Conservation (phyloP, 2,113 vertebrate genomes). For the Clarias gariepinus region DNA sequence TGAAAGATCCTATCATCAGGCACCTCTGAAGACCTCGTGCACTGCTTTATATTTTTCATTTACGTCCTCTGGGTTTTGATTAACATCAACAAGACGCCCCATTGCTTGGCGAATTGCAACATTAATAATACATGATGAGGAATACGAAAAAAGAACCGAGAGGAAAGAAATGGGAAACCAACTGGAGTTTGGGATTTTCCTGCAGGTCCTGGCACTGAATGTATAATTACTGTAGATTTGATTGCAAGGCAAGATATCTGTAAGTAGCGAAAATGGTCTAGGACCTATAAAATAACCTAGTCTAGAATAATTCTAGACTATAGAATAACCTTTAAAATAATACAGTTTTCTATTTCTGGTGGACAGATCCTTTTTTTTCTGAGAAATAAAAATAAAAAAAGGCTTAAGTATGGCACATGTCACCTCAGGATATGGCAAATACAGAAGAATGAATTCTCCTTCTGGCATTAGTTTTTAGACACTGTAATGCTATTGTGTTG, state of each 20-base stretch:
- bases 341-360: not conserved
- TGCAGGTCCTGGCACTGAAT: too few relatives aligned
- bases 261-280: not conserved
- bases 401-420: too few relatives aligned
- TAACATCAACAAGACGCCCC: constrained; percentile 52
- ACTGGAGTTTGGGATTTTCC: not conserved
- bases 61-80: constrained; percentile 62
- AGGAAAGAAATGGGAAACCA: constrained; percentile 28
- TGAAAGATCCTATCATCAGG: constrained; percentile 57
- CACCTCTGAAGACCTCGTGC: constrained; percentile 50
- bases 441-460: not conserved
- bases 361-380: too few relatives aligned
- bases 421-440: not conserved
- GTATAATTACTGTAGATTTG: not conserved
- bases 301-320: too few relatives aligned
- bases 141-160: constrained; percentile 46
- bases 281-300: too few relatives aligned
- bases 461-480: not conserved
- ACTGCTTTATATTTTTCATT: constrained; percentile 60
- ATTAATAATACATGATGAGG: constrained; percentile 68
- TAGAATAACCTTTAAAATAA: too few relatives aligned
- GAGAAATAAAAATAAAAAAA: too few relatives aligned
- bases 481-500: not conserved
- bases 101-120: constrained; percentile 48
- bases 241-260: not conserved